These are phyloP conservation scores for Nannoperca obscura DNA, from an alignment of 2,797 vertebrate species.

Conservation along the genomic window DNA sequence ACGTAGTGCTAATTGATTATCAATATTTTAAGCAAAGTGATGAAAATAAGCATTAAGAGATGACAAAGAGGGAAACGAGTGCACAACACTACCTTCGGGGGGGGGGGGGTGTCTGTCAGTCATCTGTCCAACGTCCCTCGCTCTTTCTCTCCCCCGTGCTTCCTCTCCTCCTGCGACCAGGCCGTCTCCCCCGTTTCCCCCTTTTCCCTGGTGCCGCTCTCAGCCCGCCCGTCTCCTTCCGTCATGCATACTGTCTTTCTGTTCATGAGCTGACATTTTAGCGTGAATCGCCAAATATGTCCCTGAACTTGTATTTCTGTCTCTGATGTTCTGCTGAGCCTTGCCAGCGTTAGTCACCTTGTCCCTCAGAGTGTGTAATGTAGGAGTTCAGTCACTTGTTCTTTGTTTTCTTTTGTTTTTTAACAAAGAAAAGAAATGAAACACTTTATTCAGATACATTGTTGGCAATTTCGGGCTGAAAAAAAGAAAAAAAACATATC, in stretches of 20 bases:
- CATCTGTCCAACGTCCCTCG: slow-evolving; percentile 61
- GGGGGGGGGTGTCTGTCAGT: slow-evolving; percentile 40
- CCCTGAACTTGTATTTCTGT: slow-evolving; percentile 51
- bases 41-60: slow-evolving; percentile 99
- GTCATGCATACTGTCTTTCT: slow-evolving; percentile 39
- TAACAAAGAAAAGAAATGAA: slow-evolving; percentile 29
- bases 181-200: slow-evolving; percentile 29
- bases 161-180: slow-evolving; percentile 37
- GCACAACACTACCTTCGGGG: slow-evolving; percentile 52
- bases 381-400: slow-evolving; percentile 37
- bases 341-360: slow-evolving; percentile 25
- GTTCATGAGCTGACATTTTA: slow-evolving; percentile 40
- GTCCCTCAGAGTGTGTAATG: slow-evolving; percentile 31
- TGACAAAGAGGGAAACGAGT: slow-evolving; percentile 74
- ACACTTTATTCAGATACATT: slow-evolving; percentile 32
- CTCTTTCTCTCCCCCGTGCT: slow-evolving; percentile 29
- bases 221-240: slow-evolving; percentile 23
- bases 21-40: slow-evolving; percentile 99
- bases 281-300: slow-evolving; percentile 61
- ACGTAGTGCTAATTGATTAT: slow-evolving; percentile 99
- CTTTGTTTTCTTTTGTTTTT: slow-evolving; percentile 15
- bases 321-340: slow-evolving; percentile 27
- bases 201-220: slow-evolving; percentile 33
- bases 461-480: background rate
- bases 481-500: background rate